Conservation (phyloP, 2,113 vertebrate genomes). For the Hirundichthys speculiger region DNA sequence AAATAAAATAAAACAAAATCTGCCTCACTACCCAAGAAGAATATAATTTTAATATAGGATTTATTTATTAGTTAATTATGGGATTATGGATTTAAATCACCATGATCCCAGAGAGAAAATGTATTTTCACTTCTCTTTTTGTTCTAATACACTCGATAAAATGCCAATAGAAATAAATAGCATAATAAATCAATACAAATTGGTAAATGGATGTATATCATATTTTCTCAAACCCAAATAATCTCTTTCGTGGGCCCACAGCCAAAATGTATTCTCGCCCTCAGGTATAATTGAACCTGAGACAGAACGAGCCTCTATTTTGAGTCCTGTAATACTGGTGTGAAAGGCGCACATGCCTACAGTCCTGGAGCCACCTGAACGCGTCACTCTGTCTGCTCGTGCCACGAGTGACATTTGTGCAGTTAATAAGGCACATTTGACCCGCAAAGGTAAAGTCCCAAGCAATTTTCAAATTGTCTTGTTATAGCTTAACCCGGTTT, state of each 20-base stretch:
- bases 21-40: no score
- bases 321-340: no score
- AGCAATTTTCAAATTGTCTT: background rate
- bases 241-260: conserved; percentile 1
- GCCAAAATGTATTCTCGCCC: background rate
- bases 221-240: conserved; percentile 22
- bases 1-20: no score
- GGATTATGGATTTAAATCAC: no score
- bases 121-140: background rate
- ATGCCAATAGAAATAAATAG: background rate
- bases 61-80: no score
- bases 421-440: conserved; percentile 6
- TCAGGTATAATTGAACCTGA: conserved; percentile 47
- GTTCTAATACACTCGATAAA: background rate
- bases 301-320: background rate
- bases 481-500: no score
- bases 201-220: background rate
- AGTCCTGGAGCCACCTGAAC: no score
- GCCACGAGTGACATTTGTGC: background rate
- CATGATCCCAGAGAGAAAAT: no score
- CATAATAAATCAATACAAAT: background rate
- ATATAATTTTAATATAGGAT: no score
- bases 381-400: background rate
- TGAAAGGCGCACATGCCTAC: background rate
- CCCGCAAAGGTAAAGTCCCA: conserved; percentile 10